Evolutionary conservation across 2,888 invertebrate genomes (phyloP).

Genomic region (Ypsolopha scabrella): DNA sequence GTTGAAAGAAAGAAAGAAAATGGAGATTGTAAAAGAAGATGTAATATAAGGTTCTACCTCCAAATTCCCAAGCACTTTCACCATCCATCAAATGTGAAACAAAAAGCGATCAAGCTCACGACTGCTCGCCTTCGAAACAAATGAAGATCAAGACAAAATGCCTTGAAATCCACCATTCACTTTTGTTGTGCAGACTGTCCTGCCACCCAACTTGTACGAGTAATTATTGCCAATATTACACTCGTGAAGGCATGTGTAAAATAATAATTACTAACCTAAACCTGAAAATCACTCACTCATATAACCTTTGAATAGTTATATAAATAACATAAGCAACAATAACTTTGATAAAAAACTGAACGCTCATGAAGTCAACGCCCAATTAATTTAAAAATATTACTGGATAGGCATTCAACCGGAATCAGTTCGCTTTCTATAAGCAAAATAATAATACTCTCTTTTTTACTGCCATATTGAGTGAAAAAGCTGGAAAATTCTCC

Average conservation of each 20-base stretch:
- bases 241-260: too few relatives aligned
- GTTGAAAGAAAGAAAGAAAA: too few relatives aligned
- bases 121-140: background rate
- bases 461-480: slow-evolving; percentile 1
- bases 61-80: background rate
- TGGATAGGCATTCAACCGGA: slow-evolving; percentile 28
- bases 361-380: slow-evolving; percentile 3
- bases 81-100: background rate
- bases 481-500: too few relatives aligned
- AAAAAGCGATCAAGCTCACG: background rate
- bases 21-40: too few relatives aligned
- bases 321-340: background rate
- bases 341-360: background rate
- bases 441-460: slow-evolving; percentile 4
- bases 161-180: too few relatives aligned
- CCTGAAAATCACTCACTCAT: background rate
- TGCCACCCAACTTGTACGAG: too few relatives aligned
- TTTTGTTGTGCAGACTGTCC: too few relatives aligned
- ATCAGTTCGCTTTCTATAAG: background rate
- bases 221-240: too few relatives aligned
- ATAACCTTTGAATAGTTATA: too few relatives aligned
- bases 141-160: background rate
- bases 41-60: too few relatives aligned
- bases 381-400: slow-evolving; percentile 20
- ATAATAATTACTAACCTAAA: background rate